Evolutionary conservation across 2,797 vertebrate genomes (phyloP).

Genomic region (Chrosomus eos): DNA sequence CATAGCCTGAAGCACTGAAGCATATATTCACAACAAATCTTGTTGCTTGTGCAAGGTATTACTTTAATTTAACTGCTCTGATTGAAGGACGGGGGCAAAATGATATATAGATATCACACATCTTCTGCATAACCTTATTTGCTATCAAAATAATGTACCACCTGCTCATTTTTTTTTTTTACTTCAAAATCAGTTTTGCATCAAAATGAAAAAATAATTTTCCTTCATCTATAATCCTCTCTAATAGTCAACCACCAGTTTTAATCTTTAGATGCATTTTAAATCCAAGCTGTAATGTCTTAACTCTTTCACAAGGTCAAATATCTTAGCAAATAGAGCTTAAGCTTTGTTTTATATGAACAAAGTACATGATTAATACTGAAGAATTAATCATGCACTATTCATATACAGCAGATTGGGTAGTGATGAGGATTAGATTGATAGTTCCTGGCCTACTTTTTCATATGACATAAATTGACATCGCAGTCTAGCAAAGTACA

Average conservation of each 20-base stretch:
- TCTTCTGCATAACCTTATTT: slow-evolving; percentile 66
- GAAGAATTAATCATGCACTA: slow-evolving; percentile 87
- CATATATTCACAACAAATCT: slow-evolving; percentile 83
- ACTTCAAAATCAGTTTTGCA: slow-evolving; percentile 80
- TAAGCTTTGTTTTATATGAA: slow-evolving; percentile 90
- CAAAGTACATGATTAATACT: slow-evolving; percentile 89
- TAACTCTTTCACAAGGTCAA: slow-evolving; percentile 87
- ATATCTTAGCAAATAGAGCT: slow-evolving; percentile 87
- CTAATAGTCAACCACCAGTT: slow-evolving; percentile 86
- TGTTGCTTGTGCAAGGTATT: slow-evolving; percentile 82
- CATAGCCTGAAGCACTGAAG: slow-evolving; percentile 79
- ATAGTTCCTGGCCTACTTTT: slow-evolving; percentile 81
- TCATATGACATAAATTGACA: slow-evolving; percentile 78
- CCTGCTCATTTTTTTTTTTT: slow-evolving; percentile 73
- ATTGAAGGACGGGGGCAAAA: slow-evolving; percentile 48
- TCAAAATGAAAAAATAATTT: slow-evolving; percentile 86
- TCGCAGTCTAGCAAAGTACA: slow-evolving; percentile 73
- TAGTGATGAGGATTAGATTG: slow-evolving; percentile 81
- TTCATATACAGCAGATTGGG: slow-evolving; percentile 84
- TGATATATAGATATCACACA: slow-evolving; percentile 45
- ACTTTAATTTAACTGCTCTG: slow-evolving; percentile 80
- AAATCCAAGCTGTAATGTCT: slow-evolving; percentile 86
- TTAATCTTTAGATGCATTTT: slow-evolving; percentile 90
- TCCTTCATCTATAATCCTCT: slow-evolving; percentile 85
- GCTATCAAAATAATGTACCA: slow-evolving; percentile 71